Percentiles rank a stretch among this genome's conserved stretches.
Evolutionary conservation across 1,140 invertebrate genomes (phyloP).

Genomic region (Venustaconcha ellipsiformis): DNA sequence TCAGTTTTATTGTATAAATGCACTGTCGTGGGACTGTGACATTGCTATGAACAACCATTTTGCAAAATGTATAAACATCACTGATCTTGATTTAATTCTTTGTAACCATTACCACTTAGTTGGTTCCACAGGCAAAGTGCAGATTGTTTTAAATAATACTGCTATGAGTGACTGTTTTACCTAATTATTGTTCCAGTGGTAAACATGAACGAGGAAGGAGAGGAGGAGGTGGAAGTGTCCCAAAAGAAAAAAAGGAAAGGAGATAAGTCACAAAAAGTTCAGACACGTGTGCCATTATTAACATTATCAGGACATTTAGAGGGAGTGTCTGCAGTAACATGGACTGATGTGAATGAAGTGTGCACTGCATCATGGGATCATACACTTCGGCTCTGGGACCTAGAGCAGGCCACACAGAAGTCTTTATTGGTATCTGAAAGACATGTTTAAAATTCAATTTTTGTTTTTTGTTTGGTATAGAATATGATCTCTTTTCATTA

Average conservation of each 20-base stretch:
- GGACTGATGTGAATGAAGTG: constrained; percentile 80
- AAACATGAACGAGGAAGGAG: constrained; percentile 31
- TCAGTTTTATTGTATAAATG: too few relatives aligned
- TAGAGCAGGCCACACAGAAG: constrained; percentile 75
- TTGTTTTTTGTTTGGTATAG: too few relatives aligned
- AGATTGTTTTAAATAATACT: too few relatives aligned
- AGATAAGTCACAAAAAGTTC: constrained; percentile 41
- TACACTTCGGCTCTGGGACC: constrained; percentile 94
- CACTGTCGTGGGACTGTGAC: too few relatives aligned
- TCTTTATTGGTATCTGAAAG: constrained; percentile 45
- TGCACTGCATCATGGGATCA: constrained; percentile 95
- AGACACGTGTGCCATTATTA: constrained; percentile 76
- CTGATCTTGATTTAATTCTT: too few relatives aligned
- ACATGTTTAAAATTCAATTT: not conserved
- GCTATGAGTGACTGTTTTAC: not conserved
- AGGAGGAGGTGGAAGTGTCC: constrained; percentile 37
- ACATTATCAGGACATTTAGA: constrained; percentile 95
- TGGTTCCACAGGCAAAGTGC: too few relatives aligned
- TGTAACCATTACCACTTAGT: too few relatives aligned
- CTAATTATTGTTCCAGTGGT: constrained; percentile 2
- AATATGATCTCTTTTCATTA: too few relatives aligned
- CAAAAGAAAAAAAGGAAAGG: constrained; percentile 55
- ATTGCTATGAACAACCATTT: too few relatives aligned
- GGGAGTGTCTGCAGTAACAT: constrained; percentile 85
- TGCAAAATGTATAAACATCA: too few relatives aligned